phyloP scores from a whole-genome alignment of 2,113 vertebrate genomes.

The Upupa epops region DNA sequence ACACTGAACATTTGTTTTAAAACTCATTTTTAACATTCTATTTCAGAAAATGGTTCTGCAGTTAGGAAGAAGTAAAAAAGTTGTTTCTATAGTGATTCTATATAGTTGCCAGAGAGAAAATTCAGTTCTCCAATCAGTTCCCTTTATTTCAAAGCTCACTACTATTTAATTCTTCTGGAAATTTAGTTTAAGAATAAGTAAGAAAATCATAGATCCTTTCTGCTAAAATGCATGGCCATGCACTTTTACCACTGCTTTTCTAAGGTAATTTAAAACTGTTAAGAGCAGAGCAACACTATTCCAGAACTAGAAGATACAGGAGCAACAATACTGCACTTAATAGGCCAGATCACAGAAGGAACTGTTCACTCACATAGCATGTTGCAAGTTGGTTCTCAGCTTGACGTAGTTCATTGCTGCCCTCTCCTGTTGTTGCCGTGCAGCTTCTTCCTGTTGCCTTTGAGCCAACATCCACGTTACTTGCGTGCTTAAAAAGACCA shows the following conservation, averaged over 20 bases:
- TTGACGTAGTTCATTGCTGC: conserved; percentile 96
- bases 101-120: background rate
- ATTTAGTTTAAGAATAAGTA: background rate
- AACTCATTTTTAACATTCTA: background rate
- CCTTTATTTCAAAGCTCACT: background rate
- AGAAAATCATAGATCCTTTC: background rate
- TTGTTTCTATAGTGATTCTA: background rate
- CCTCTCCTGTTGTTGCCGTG: conserved; percentile 95
- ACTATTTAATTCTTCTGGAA: background rate
- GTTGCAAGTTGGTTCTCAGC: conserved; percentile 97
- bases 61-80: background rate
- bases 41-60: background rate
- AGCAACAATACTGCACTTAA: background rate
- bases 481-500: conserved; percentile 89
- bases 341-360: background rate
- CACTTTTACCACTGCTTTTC: background rate
- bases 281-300: background rate
- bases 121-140: background rate
- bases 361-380: conserved; percentile 90
- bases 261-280: background rate
- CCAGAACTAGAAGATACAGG: background rate
- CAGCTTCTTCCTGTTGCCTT: conserved; percentile 92
- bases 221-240: background rate
- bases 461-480: conserved; percentile 99
- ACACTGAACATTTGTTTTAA: background rate